Base-by-base conservation (phyloP, 2,113 vertebrate genomes). In the Fulica atra region DNA sequence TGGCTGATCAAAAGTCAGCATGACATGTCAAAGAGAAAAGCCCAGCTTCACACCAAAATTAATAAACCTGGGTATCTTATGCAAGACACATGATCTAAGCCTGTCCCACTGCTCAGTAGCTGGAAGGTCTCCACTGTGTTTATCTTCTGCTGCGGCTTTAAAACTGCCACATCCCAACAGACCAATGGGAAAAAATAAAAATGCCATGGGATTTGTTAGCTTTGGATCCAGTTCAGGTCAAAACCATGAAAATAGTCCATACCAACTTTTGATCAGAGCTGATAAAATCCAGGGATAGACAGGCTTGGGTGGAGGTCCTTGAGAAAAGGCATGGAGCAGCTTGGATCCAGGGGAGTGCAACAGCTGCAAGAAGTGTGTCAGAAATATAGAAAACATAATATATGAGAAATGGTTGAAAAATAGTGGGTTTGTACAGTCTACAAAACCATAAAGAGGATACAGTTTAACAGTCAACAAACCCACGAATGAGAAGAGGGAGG, bases 201-300 rank as follows among this genome's bases (percentile, higher is more conserved):
- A 70, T 31, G 26, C 18, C 65, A 74, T 31, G 77, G 53, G 65
- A 79, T 84, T 91, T 9, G 2, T 95, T 91, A 87, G 44, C 61
- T 81, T 89, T 92, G 88, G 83, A 74, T 78, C 26, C 36, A 40
- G 38, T 48, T 72, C 69, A 86, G 86, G 33, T 57, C 7, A 84
- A 92, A 84, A 68, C 89, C 89, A 81, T 21, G 1, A 60, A 72
- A 73, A 95, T 25, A 48, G 70, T 92, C 65, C 84, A 66, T 46
- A 93, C 46, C 56, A 92, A 44, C 26, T 92, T 89, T 64, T 79
- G 88, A 95, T 91, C 51, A 86, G 86, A 89, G 72, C 12, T 93
- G 91, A 93, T 88, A 73, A 89, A 95, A 92, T 65, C 73, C 89
- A 89, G 95, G 36, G 20, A 48, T 0, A 87, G 42, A 29, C 33